These are phyloP conservation scores for Oncorhynchus tshawytscha DNA, from an alignment of 2,113 vertebrate genomes.

Conservation along the genomic window DNA sequence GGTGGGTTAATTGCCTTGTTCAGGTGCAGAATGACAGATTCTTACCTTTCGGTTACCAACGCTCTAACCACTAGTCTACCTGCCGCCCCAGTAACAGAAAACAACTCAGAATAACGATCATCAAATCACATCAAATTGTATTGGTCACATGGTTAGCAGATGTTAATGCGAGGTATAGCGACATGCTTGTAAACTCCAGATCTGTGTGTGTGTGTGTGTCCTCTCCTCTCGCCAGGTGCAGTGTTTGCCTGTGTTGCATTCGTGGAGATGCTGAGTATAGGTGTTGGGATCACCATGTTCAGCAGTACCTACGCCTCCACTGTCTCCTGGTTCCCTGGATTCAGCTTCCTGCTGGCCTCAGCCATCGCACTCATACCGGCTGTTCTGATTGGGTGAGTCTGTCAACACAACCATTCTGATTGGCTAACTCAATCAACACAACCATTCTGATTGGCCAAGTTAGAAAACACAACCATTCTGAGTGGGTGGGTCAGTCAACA, in stretches of 20 bases:
- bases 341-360: conserved; percentile 77
- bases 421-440: neutral
- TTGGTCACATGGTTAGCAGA: no score
- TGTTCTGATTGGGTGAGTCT: conserved; percentile 38
- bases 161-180: no score
- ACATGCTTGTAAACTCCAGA: no score
- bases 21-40: no score
- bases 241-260: conserved; percentile 83
- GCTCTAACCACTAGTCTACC: no score
- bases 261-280: conserved; percentile 75
- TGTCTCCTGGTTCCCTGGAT: conserved; percentile 81
- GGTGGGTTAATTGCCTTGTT: no score
- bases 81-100: no score
- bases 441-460: neutral
- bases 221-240: conserved; percentile 55
- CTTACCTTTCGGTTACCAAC: no score
- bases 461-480: neutral
- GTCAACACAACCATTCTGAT: neutral
- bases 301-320: conserved; percentile 78
- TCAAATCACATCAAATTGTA: no score
- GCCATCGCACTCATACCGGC: conserved; percentile 72
- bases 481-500: neutral
- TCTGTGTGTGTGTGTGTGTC: neutral
- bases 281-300: conserved; percentile 62
- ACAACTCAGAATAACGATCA: no score